Evolutionary conservation across 2,888 invertebrate species (phyloP).

Genomic region (Pheosia tremula): DNA sequence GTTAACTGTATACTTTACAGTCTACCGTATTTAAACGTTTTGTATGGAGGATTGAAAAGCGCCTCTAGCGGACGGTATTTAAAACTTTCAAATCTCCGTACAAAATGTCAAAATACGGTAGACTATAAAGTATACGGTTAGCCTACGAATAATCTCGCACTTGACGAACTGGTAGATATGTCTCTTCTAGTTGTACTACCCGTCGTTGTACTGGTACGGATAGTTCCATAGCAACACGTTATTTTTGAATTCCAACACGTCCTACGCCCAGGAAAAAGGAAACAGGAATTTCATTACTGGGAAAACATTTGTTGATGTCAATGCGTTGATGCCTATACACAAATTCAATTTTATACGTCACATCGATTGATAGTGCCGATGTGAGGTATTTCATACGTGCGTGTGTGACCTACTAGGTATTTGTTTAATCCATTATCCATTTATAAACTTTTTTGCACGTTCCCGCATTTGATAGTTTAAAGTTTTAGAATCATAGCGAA

Average conservation of each 20-base stretch:
- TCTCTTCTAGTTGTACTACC: slow-evolving; percentile 7
- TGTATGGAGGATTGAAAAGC: too few relatives aligned
- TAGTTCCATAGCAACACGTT: background rate
- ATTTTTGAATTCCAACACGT: slow-evolving; percentile 18
- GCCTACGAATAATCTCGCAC: too few relatives aligned
- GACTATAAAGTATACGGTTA: too few relatives aligned
- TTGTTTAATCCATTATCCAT: background rate
- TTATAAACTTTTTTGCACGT: too few relatives aligned
- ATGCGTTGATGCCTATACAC: slow-evolving; percentile 11
- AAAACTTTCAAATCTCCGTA: too few relatives aligned
- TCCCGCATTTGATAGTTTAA: too few relatives aligned
- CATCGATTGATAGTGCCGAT: slow-evolving; percentile 1
- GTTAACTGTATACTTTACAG: too few relatives aligned
- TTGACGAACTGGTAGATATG: too few relatives aligned
- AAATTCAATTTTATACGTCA: slow-evolving; percentile 2
- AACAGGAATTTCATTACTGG: slow-evolving; percentile 50
- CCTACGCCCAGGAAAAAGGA: slow-evolving; percentile 18
- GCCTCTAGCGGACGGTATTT: too few relatives aligned
- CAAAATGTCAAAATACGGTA: too few relatives aligned
- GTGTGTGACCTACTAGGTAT: background rate
- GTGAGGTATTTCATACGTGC: background rate
- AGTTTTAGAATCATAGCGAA: too few relatives aligned
- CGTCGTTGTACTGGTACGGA: background rate
- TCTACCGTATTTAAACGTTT: too few relatives aligned
- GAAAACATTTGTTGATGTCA: slow-evolving; percentile 44